Evolutionary conservation across 2,113 vertebrate species (phyloP).

Genomic region (Onychorhynchus coronatus): DNA sequence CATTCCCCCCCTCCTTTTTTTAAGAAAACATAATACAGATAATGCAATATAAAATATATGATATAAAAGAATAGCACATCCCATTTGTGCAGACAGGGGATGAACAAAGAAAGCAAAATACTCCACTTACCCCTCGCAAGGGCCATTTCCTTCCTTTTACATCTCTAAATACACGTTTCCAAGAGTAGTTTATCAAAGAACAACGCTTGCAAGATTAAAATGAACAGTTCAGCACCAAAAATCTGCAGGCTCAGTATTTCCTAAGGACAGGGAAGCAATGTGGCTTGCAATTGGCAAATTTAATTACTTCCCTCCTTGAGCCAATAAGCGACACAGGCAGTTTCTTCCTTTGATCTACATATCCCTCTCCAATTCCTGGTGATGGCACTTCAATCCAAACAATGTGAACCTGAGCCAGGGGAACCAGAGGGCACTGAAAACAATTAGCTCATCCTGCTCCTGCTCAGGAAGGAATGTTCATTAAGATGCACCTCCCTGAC

Average conservation of each 20-base stretch:
- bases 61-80: not conserved
- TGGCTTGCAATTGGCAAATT: not conserved
- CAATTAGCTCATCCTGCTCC: not conserved
- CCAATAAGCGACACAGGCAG: not conserved
- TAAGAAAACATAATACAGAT: not conserved
- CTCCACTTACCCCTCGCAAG: not conserved
- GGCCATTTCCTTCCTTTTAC: not conserved
- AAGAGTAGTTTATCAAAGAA: not conserved
- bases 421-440: not conserved
- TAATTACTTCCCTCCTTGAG: not conserved
- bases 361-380: not conserved
- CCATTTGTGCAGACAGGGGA: not conserved
- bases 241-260: not conserved
- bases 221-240: not conserved
- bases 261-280: not conserved
- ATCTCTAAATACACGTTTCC: not conserved
- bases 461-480: not conserved
- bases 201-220: not conserved
- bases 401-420: not conserved
- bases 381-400: not conserved
- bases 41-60: not conserved
- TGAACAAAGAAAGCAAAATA: not conserved
- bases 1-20: fast-evolving
- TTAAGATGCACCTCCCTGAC: not conserved
- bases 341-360: not conserved